These are phyloP conservation scores for Psilanteris sp. DNA, from an alignment of 1,140 invertebrate genomes.

Conservation along the genomic window DNA sequence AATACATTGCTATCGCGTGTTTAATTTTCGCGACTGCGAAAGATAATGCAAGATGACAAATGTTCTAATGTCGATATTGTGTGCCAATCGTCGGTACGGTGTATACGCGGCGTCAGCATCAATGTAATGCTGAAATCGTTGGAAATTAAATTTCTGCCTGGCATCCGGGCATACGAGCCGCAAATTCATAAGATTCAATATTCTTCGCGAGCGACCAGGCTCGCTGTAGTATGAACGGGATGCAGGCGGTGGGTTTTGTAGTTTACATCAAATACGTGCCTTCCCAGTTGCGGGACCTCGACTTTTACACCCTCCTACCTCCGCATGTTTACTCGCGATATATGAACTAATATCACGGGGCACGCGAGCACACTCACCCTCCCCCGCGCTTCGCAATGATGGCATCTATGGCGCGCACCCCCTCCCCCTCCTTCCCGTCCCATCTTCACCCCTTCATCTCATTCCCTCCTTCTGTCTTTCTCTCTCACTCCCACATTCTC, in stretches of 20 bases:
- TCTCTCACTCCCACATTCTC: slow-evolving; percentile 27
- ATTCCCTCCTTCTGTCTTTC: slow-evolving; percentile 56
- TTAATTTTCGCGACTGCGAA: not conserved
- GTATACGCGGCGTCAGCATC: slow-evolving; percentile 21
- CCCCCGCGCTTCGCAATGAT: slow-evolving; percentile 2
- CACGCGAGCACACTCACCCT: slow-evolving; percentile 46
- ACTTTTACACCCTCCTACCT: slow-evolving; percentile 60
- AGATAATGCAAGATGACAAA: slow-evolving; percentile 27
- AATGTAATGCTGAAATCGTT: slow-evolving; percentile 65
- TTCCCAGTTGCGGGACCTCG: slow-evolving; percentile 58
- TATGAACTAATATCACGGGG: slow-evolving; percentile 66
- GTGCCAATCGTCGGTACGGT: slow-evolving; percentile 31
- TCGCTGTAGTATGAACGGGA: slow-evolving; percentile 52
- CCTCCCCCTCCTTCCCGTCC: not conserved
- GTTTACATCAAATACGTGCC: slow-evolving; percentile 68
- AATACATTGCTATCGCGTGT: too few species aligned
- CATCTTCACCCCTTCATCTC: slow-evolving; percentile 11
- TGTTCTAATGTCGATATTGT: slow-evolving; percentile 27
- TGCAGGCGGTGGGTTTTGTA: slow-evolving; percentile 50
- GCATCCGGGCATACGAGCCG: slow-evolving; percentile 64
- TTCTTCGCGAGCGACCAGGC: slow-evolving; percentile 68
- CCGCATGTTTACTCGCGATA: slow-evolving; percentile 65
- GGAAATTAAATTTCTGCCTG: slow-evolving; percentile 73
- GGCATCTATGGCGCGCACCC: slow-evolving; percentile 41
- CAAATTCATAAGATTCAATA: slow-evolving; percentile 78